A percentile compares a stretch with the other conserved stretches of the same genome.
Conservation (phyloP, 1,140 invertebrate genomes). For the Parasteatoda tepidariorum region DNA sequence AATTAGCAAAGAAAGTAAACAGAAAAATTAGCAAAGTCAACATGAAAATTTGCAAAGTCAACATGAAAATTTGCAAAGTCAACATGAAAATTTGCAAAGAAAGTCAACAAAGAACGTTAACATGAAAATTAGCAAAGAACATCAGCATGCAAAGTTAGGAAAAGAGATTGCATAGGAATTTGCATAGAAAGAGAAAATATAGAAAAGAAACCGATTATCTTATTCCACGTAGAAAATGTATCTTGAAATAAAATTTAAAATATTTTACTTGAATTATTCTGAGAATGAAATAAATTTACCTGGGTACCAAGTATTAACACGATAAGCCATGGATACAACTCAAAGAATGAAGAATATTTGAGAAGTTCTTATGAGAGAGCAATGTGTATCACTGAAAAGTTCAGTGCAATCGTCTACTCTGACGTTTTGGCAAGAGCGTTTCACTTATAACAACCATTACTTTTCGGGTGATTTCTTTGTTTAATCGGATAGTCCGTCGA, state of each 20-base stretch:
- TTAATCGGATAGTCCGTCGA: constrained; percentile 21
- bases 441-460: constrained; percentile 13
- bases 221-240: background rate
- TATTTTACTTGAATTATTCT: background rate
- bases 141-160: no score
- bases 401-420: background rate
- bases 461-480: constrained; percentile 42
- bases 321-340: constrained; percentile 27
- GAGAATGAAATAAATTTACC: constrained; percentile 11
- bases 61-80: no score
- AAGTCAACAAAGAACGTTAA: no score
- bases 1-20: no score
- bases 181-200: background rate
- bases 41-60: no score
- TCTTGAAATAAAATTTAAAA: background rate
- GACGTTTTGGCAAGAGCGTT: background rate
- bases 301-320: constrained; percentile 1
- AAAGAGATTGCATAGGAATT: background rate
- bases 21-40: no score
- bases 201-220: background rate
- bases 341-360: background rate
- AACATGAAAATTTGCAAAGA: background rate
- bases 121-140: background rate
- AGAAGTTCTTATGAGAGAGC: background rate
- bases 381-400: background rate